Percentiles rank a stretch among this genome's conserved stretches.
Evolutionary conservation across 2,113 vertebrate genomes (phyloP).

Genomic region (Tor tambroides): DNA sequence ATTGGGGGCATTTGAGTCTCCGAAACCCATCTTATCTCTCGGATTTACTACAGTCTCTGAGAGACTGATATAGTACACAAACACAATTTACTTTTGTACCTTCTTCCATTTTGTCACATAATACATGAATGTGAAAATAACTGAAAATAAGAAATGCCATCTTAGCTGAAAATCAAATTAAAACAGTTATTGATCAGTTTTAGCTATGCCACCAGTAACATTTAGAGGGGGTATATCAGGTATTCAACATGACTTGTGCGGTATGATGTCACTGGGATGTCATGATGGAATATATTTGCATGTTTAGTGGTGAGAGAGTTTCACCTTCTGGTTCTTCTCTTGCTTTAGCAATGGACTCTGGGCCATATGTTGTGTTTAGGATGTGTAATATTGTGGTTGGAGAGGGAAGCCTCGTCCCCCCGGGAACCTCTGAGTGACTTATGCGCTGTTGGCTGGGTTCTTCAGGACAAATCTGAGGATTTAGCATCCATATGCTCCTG

Average conservation of each 20-base stretch:
- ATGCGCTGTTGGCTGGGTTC: constrained; percentile 49
- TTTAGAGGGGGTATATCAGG: not conserved
- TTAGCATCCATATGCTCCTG: constrained; percentile 59
- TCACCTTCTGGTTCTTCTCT: constrained; percentile 6
- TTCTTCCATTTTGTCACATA: not conserved
- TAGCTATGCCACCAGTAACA: not conserved
- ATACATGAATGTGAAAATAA: not conserved
- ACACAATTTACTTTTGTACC: not conserved
- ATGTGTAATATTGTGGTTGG: constrained; percentile 18
- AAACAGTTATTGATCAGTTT: not conserved
- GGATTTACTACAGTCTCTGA: constrained; percentile 47
- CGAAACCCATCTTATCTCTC: constrained; percentile 50
- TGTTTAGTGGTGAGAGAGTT: not conserved
- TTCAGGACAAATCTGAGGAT: constrained; percentile 56
- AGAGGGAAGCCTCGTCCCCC: constrained; percentile 2
- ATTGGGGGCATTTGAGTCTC: constrained; percentile 52
- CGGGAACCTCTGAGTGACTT: constrained; percentile 42
- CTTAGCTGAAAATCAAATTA: not conserved
- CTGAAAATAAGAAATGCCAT: not conserved
- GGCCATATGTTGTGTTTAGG: constrained; percentile 26
- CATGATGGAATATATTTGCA: not conserved
- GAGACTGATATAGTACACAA: constrained; percentile 29
- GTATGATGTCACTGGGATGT: not conserved
- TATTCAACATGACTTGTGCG: not conserved
- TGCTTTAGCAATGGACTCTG: constrained; percentile 8